Evolutionary conservation across 2,888 invertebrate genomes (phyloP).

Genomic region (Allygus modestus): DNA sequence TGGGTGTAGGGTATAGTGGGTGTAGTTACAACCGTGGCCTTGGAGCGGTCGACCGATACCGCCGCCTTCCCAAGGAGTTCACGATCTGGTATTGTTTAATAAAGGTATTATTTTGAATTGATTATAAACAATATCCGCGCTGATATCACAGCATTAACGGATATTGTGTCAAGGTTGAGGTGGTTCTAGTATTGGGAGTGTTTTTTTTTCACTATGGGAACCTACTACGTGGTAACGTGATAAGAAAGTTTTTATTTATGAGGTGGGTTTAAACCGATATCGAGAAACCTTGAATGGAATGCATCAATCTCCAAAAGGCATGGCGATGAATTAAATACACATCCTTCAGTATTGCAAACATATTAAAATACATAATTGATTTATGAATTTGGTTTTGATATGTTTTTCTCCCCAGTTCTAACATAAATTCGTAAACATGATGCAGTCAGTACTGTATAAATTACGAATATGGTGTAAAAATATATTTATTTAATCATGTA

Average conservation of each 20-base stretch:
- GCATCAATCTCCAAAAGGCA: no score
- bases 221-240: background rate
- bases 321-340: no score
- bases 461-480: no score
- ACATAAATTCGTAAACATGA: no score
- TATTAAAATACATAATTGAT: no score
- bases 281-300: background rate
- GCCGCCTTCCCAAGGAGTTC: background rate
- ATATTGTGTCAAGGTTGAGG: background rate
- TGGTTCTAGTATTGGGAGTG: background rate
- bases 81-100: slow-evolving; percentile 24
- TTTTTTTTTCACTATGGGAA: no score
- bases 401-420: no score
- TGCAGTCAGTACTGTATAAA: no score
- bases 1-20: background rate
- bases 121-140: slow-evolving; percentile 10
- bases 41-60: background rate
- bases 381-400: no score
- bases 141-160: slow-evolving; percentile 24
- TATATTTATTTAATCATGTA: no score
- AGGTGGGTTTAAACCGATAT: no score
- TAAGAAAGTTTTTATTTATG: background rate
- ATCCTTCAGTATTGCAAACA: no score
- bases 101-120: slow-evolving; percentile 24
- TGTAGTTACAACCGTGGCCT: background rate